Evolutionary conservation across 2,113 vertebrate species (phyloP), one percentile per base, ranked within the genome.

Genomic region (Fregata magnificens): DNA sequence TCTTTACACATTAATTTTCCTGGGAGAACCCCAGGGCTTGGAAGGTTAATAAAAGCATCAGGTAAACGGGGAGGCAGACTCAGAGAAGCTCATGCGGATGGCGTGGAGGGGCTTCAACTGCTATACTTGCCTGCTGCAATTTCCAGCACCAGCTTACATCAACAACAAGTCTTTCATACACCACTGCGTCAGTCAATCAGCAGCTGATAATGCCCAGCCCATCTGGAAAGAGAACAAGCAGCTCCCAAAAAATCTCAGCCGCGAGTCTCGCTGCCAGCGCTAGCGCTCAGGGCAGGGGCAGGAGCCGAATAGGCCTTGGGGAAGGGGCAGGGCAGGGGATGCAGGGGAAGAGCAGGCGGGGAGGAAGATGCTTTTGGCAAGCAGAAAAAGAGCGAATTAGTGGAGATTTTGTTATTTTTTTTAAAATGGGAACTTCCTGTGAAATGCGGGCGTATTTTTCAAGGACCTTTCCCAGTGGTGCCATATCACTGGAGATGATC

Each of bases 371-470:
- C 19, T 79, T 76, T 77, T 34, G 50, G 25, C 18, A 85, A 78
- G 21, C 17, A 66, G 73, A 25, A 44, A 36, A 65, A 24, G 2
- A 84, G 14, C 3, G 4, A 5, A 45, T 56, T 40, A 50, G n/a
- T 53, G 44, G 29, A 44, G 17, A 4, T 25, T n/a, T 84, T 32
- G 22, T 16, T 45, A 1, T 17, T 19, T 32, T 10, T 34, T 82
- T 84, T 59, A 2, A 21, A 49, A 56, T 13, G 28, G 6, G 28
- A 69, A 20, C 44, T 53, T 44, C 16, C n/a, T 91, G 34, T 58
- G 66, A 70, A 83, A 34, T 5, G 3, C 0, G 0, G 9, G 7
- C 8, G 13, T 36, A 10, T 5, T 42, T 34, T 72, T 73, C 38
- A 53, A 47, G 63, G 82, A 44, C 31, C 20, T 73, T 62, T 82